Percentiles rank a stretch among this genome's conserved stretches.
These are phyloP conservation scores for Hypena proboscidalis DNA, from an alignment of 2,888 invertebrate species.

Conservation along the genomic window DNA sequence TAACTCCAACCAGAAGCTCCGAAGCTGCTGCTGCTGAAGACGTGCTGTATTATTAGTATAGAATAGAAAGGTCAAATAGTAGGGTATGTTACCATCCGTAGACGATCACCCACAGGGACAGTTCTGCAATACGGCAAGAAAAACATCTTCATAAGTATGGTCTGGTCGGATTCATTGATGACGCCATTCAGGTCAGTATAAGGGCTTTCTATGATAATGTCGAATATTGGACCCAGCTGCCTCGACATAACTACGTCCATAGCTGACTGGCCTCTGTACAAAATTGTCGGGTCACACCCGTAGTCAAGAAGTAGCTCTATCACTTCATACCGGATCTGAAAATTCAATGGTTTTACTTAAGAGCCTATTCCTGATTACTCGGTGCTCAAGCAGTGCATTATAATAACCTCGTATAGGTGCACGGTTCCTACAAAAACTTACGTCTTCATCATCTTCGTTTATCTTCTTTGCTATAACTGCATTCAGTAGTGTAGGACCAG, in stretches of 20 bases:
- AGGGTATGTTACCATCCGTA: constrained; percentile 55
- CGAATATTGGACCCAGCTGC: constrained; percentile 50
- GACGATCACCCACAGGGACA: constrained; percentile 46
- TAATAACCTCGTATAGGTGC: not conserved
- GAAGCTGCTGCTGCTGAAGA: too few species aligned
- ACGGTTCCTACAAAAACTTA: constrained; percentile 22
- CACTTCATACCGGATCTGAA: constrained; percentile 55
- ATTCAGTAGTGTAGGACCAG: constrained; percentile 70
- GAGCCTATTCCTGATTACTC: too few species aligned
- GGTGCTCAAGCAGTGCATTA: too few species aligned
- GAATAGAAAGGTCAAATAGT: too few species aligned
- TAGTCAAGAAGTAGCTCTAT: constrained; percentile 63
- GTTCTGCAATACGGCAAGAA: constrained; percentile 55
- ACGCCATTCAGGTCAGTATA: constrained; percentile 60
- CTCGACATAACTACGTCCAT: constrained; percentile 61
- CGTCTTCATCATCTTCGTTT: constrained; percentile 59
- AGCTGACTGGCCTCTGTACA: constrained; percentile 63
- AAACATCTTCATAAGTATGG: constrained; percentile 68
- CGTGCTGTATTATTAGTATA: too few species aligned
- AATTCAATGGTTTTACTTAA: constrained; percentile 1
- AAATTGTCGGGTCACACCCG: constrained; percentile 54
- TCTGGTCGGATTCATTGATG: constrained; percentile 66
- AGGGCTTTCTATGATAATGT: constrained; percentile 62
- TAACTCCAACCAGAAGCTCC: too few species aligned
- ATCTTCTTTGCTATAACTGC: constrained; percentile 56